Percentiles rank a stretch among this genome's conserved stretches.
These are phyloP conservation scores for Zosterops borbonicus DNA, from an alignment of 2,113 vertebrate genomes.

Conservation along the genomic window DNA sequence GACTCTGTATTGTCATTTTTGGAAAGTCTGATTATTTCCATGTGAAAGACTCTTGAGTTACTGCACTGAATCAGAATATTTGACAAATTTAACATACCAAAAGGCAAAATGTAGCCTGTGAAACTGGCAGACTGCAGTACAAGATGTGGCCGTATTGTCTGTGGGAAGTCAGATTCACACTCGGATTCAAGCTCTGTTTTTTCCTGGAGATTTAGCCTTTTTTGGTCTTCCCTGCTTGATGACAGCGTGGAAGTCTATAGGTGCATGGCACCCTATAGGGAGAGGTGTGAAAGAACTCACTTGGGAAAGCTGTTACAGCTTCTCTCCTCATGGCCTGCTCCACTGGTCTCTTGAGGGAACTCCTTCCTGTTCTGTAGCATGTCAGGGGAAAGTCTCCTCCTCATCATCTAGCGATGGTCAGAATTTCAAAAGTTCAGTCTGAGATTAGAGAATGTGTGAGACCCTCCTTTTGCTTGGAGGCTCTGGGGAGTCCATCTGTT, in stretches of 20 bases:
- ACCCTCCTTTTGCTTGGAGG: neutral
- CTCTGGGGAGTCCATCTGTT: neutral
- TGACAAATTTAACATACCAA: neutral
- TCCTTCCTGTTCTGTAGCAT: neutral
- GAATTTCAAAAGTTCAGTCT: neutral
- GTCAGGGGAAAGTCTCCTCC: neutral
- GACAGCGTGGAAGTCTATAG: neutral
- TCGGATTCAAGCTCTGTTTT: neutral
- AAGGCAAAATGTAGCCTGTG: neutral
- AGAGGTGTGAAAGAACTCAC: neutral
- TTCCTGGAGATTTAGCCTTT: neutral
- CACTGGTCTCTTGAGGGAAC: fast-evolving
- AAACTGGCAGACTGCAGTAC: neutral
- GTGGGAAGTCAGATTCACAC: neutral
- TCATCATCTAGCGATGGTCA: neutral
- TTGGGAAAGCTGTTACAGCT: neutral
- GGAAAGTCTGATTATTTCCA: neutral
- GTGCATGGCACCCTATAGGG: neutral
- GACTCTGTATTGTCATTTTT: neutral
- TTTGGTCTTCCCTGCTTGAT: neutral
- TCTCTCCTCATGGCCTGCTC: neutral
- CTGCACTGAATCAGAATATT: neutral
- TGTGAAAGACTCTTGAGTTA: neutral
- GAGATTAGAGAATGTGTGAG: neutral
- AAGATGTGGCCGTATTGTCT: neutral